Evolutionary conservation across 1,140 invertebrate genomes (phyloP), one percentile per base, ranked within the genome.

Genomic region (Saccostrea echinata): DNA sequence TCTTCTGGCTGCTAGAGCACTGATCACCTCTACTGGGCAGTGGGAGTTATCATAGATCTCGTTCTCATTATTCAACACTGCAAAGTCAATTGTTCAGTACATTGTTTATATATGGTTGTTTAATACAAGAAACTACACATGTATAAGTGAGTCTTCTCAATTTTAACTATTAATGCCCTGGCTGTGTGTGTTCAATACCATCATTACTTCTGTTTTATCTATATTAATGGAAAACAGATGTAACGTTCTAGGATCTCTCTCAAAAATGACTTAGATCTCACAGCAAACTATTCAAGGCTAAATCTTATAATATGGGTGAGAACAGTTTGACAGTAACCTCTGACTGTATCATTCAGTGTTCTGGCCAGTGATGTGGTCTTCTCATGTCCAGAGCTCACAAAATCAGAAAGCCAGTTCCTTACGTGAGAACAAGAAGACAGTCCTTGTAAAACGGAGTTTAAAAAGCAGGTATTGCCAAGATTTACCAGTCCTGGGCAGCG

Each of bases 361-460:
- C 82, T 86, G 24, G 92, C 92, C 13, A 95, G 86, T 18, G 88
- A 90, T 35, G 88, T 84, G 51, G 16, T 86, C 6, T 53, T 68
- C 6, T 55, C 85, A 52, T 88, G 85, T 64, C 84, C 84, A 84
- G 81, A 90, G 16, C 24, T 80, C 27, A 89, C 43, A 90, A 91
- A 92, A 43, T 91, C 89, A 96, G 96, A 95, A n/a, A 98, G 94
- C 98, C 98, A 98, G 12, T 96, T 95, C 52, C 97, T 96, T 92
- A 98, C 97, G 81, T 96, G 96, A 87, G 97, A 90, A 90, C 95
- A 98, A 18, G 97, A 98, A 81, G 98, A 98, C 89, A 99, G 94
- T 2, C 98, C 97, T 96, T 99, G 98, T 12, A 99, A 96, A 92
- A 99, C 98, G 92, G 98, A 98, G 94, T 99, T 99, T 97, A 99